phyloP scores from a whole-genome alignment of 1,140 invertebrate genomes.

The Drosophila willistoni region DNA sequence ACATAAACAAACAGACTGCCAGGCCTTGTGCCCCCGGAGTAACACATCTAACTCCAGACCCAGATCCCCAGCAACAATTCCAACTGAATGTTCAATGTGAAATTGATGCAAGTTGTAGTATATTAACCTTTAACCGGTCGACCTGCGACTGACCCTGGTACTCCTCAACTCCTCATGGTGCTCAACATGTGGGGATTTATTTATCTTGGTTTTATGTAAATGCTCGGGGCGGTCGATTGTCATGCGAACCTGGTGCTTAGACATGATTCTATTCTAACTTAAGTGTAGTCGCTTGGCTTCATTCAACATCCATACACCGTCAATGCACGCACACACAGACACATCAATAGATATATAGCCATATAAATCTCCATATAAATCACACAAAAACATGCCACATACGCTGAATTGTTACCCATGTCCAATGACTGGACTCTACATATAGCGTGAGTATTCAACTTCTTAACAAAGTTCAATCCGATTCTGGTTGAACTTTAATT shows the following conservation, averaged over 20 bases:
- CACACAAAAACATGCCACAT: constrained; percentile 13
- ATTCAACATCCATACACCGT: constrained; percentile 6
- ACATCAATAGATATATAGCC: neutral
- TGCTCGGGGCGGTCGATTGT: constrained; percentile 47
- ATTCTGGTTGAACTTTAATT: neutral
- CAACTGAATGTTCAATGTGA: constrained; percentile 17
- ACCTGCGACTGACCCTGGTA: constrained; percentile 43
- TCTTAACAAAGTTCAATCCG: neutral
- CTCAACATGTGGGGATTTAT: constrained; percentile 44
- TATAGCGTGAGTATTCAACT: neutral
- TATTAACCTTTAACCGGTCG: constrained; percentile 67
- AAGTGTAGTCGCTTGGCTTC: constrained; percentile 15
- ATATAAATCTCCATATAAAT: constrained; percentile 20
- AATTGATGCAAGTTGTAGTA: constrained; percentile 24
- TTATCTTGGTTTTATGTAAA: constrained; percentile 65
- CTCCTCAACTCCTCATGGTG: constrained; percentile 27
- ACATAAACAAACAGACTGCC: constrained; percentile 34
- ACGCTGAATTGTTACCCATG: neutral
- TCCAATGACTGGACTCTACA: constrained; percentile 1
- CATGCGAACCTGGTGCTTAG: constrained; percentile 55
- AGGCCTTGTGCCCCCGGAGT: constrained; percentile 20
- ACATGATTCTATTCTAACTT: constrained; percentile 44
- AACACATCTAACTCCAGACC: neutral
- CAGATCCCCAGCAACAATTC: neutral
- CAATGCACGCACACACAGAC: neutral